phyloP scores from a whole-genome alignment of 2,797 vertebrate species.

The Typhlichthys eigenmanni region DNA sequence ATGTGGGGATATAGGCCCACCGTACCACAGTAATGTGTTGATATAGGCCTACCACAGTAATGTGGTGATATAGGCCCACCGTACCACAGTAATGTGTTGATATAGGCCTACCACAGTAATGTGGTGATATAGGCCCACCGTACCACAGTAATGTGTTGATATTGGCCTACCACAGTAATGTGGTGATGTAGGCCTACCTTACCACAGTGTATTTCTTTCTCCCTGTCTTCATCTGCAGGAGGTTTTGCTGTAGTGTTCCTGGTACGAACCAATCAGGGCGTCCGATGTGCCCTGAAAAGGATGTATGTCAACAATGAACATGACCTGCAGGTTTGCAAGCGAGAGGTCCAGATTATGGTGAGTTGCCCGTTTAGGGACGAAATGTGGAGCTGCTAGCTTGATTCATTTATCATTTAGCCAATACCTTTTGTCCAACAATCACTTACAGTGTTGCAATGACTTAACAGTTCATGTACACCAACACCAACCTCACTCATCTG shows the following conservation, averaged over 20 bases:
- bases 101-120: background rate
- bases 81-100: background rate
- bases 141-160: background rate
- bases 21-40: background rate
- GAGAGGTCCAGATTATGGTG: slow-evolving; percentile 98
- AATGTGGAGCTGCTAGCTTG: background rate
- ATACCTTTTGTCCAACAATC: no score
- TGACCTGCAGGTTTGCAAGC: slow-evolving; percentile 95
- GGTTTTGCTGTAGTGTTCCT: slow-evolving; percentile 97
- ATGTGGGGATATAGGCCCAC: background rate
- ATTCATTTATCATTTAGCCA: no score
- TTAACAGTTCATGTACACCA: no score
- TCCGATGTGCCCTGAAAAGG: slow-evolving; percentile 95
- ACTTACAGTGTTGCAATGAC: no score
- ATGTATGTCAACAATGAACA: slow-evolving; percentile 99
- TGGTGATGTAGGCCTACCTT: background rate
- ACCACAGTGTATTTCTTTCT: slow-evolving; percentile 4
- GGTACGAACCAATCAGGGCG: slow-evolving; percentile 89
- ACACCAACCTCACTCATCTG: background rate
- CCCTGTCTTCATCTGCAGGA: slow-evolving; percentile 70
- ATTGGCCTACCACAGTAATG: background rate
- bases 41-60: no score
- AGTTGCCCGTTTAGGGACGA: slow-evolving; percentile 51
- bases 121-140: no score
- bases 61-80: background rate